Evolutionary conservation across 2,888 invertebrate species (phyloP), one percentile per base, ranked within the genome.

Genomic region (Trissolcus brochymenae): DNA sequence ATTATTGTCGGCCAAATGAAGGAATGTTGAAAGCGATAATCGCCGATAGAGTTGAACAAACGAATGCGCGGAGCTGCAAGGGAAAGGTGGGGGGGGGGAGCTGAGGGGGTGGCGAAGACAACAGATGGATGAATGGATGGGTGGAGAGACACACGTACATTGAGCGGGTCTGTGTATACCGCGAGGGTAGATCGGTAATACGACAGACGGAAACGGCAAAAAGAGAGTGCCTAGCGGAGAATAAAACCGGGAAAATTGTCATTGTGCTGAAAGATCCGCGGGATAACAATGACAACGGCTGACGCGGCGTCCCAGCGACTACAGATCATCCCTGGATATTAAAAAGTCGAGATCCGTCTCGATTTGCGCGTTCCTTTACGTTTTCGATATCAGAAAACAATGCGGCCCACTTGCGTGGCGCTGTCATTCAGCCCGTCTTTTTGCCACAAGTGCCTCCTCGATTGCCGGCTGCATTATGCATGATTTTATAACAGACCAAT

Each of bases 311-410:
- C 83, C 85, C 85, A 74, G 83, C 86, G 84, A 83, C 85, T 87
- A 85, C 87, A 87, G 88, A 89, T 89, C 88, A 89, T 89, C 88
- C 88, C 87, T 87, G 87, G 88, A 88, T 89, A 89, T 89, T 89
- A 89, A 89, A 89, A 89, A 89, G 88, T 88, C 88, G 86, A 84
- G 82, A 67, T 79, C 66, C 73, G 71, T 77, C 80, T 79, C 78
- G 74, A 56, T 80, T 75, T 75, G 59, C 64, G 40, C 40, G 59
- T 40, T 17, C 21, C 54, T 81, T 70, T 76, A 74, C 65, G 57
- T 43, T 72, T 74, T 68, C 79, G 79, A 82, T 81, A 81, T 70
- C 79, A 68, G 81, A 83, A 85, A 86, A 86, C 86, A 86, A 86
- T 86, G 80, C 80, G 66, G 82, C 53, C 84, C 82, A 85, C 85